A percentile compares a stretch with the other conserved stretches of the same genome.
These are phyloP conservation scores for Sebastes hubbsi DNA, from an alignment of 2,797 vertebrate species.

Conservation along the genomic window DNA sequence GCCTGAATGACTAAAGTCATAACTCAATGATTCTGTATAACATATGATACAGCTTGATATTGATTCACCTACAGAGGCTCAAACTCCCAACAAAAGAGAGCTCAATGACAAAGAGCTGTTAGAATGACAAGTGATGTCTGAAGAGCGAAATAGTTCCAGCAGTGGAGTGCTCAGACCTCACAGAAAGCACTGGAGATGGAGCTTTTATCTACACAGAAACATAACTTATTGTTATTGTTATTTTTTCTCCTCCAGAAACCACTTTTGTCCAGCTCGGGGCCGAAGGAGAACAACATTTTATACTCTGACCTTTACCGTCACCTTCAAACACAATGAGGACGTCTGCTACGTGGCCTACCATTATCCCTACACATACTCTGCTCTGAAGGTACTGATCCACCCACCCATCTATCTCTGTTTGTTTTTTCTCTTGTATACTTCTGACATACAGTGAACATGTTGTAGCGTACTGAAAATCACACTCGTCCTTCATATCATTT, in stretches of 20 bases:
- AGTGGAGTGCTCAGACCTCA: background rate
- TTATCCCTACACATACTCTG: constrained; percentile 92
- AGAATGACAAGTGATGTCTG: background rate
- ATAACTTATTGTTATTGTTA: background rate
- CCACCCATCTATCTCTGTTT: no score
- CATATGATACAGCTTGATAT: background rate
- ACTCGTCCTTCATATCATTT: no score
- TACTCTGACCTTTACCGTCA: constrained; percentile 88
- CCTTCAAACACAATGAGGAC: constrained; percentile 88
- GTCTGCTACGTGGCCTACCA: constrained; percentile 95
- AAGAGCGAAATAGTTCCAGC: background rate
- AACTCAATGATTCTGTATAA: background rate
- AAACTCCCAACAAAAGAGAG: background rate
- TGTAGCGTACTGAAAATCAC: no score
- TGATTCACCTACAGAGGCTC: background rate
- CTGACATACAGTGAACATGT: no score
- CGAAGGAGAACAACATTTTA: constrained; percentile 80
- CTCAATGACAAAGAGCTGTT: background rate
- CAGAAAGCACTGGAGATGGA: background rate
- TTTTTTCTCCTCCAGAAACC: constrained; percentile 81
- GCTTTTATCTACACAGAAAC: background rate
- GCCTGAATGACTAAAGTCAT: background rate
- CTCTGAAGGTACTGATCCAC: constrained; percentile 85
- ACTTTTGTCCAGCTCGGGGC: constrained; percentile 77
- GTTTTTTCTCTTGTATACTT: background rate